Evolutionary conservation across 1,140 invertebrate species (phyloP), one percentile per base, ranked within the genome.

Genomic region (Trichonephila clavata): DNA sequence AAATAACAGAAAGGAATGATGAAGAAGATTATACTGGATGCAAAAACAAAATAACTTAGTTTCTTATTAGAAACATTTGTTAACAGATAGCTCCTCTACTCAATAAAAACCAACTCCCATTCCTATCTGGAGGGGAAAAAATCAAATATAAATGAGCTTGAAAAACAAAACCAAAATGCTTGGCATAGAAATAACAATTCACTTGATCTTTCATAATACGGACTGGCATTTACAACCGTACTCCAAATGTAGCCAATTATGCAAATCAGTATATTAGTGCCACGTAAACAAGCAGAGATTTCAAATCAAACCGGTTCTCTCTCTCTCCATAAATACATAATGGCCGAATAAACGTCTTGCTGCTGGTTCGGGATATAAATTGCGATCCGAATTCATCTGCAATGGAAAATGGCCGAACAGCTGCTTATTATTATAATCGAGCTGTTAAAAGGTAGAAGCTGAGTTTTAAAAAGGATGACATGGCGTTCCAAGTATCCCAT

Each of bases 281-380:
- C 39, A 27, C 63, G 39, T 84, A 89, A 89, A 89, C 87, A 89
- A 86, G 57, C 63, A 14, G 14, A 1, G 21, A 86, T 63, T 39
- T 59, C 27, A 24, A 86, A 39, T 77, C 32, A 77, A 60, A 92
- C 77, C 80, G 90, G 90, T 92, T 84, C n/a, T n/a, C n/a, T n/a
- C n/a, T n/a, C n/a, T n/a, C n/a, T n/a, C 83, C 59, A 92, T 92
- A 92, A 92, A 92, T 92, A 63, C 90, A 59, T 92, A 92, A 92
- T 92, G 80, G 59, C 8, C 77, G 60, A 43, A 90, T 80, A 88
- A 88, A 88, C 59, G 57, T 83, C 81, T 43, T 81, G 77, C 77
- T 90, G 89, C 89, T 84, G 77, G 39, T 63, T 87, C 39, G 57
- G 81, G 81, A 21, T 43, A 84, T 84, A 50, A 84, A 50, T 63